phyloP scores from a whole-genome alignment of 2,888 invertebrate genomes.

The Sinopyrophorus schimmeli region DNA sequence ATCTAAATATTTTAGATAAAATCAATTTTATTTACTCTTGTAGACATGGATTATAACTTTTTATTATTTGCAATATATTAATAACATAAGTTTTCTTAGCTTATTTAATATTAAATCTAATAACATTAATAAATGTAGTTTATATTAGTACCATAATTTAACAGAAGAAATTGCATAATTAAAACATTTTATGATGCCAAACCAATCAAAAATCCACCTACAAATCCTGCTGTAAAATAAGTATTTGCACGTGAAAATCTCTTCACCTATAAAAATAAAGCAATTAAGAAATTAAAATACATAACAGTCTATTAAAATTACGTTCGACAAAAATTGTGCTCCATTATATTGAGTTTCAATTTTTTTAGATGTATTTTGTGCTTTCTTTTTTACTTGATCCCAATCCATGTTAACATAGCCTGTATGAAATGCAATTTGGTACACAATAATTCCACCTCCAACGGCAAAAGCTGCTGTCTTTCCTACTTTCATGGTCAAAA shows the following conservation, averaged over 20 bases:
- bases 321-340: conserved; percentile 57
- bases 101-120: neutral
- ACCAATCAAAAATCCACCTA: conserved; percentile 84
- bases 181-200: conserved; percentile 59
- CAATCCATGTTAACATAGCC: conserved; percentile 86
- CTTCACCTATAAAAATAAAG: conserved; percentile 65
- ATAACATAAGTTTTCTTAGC: neutral
- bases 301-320: neutral
- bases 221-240: conserved; percentile 77
- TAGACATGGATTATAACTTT: neutral
- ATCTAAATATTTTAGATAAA: too few species aligned
- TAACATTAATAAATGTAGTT: too few species aligned
- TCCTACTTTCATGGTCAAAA: conserved; percentile 81
- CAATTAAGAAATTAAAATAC: neutral
- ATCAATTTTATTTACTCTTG: neutral
- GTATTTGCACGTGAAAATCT: conserved; percentile 69
- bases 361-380: conserved; percentile 74
- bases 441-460: conserved; percentile 79
- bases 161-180: neutral
- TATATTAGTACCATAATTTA: too few species aligned
- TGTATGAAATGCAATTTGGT: conserved; percentile 83
- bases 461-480: conserved; percentile 82
- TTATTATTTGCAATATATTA: conserved; percentile 1
- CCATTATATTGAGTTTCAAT: conserved; percentile 73
- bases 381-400: conserved; percentile 76